A percentile compares a stretch with the other conserved stretches of the same genome.
These are phyloP conservation scores for Discoglossus pictus DNA, from an alignment of 2,797 vertebrate genomes.

Conservation along the genomic window DNA sequence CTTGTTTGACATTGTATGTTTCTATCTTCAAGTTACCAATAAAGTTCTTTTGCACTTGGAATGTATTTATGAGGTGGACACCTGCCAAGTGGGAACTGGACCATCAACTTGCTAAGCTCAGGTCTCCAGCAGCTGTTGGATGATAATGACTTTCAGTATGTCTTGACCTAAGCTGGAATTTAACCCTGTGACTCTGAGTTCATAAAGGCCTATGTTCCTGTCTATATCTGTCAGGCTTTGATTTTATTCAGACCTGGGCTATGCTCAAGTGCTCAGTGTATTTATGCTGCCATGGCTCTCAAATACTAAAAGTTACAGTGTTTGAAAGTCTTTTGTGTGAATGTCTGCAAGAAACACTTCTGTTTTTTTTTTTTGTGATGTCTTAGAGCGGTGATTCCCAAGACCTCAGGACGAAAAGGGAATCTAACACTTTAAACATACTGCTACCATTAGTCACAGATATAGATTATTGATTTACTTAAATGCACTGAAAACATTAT, in stretches of 20 bases:
- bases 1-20: constrained; percentile 18
- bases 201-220: constrained; percentile 28
- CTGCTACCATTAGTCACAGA: too few relatives aligned
- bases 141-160: constrained; percentile 46
- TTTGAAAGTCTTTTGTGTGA: too few relatives aligned
- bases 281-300: constrained; percentile 14
- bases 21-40: constrained; percentile 26
- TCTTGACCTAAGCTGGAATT: constrained; percentile 44
- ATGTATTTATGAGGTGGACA: constrained; percentile 37
- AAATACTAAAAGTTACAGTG: too few relatives aligned
- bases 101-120: constrained; percentile 49
- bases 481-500: too few relatives aligned
- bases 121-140: constrained; percentile 43
- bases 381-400: too few relatives aligned
- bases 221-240: constrained; percentile 45
- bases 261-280: constrained; percentile 9
- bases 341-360: too few relatives aligned
- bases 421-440: too few relatives aligned
- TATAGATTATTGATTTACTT: too few relatives aligned
- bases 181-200: constrained; percentile 36
- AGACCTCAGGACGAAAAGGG: too few relatives aligned
- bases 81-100: constrained; percentile 48
- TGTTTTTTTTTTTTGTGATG: too few relatives aligned
- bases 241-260: constrained; percentile 32
- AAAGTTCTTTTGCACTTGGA: constrained; percentile 34